These are phyloP conservation scores for Lasioglossum calceatum DNA, from an alignment of 2,888 invertebrate genomes.

Conservation along the genomic window DNA sequence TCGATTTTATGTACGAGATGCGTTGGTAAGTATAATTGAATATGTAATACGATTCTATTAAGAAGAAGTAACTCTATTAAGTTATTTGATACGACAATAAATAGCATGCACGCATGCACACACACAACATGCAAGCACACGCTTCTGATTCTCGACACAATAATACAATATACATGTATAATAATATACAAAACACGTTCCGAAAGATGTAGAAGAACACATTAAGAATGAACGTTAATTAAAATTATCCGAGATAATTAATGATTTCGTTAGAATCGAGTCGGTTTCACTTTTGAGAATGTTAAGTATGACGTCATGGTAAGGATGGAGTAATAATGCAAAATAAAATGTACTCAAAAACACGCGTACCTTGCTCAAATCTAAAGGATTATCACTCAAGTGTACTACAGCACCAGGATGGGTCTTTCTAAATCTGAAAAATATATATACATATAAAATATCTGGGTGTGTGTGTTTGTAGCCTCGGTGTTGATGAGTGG, in stretches of 20 bases:
- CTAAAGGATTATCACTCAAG: conserved; percentile 98
- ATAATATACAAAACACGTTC: conserved; percentile 29
- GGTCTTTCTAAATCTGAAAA: conserved; percentile 94
- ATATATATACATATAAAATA: conserved; percentile 72
- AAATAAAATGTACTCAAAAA: conserved; percentile 75
- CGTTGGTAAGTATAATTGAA: conserved; percentile 22
- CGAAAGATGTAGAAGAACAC: conserved; percentile 32
- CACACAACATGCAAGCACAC: conserved; percentile 75
- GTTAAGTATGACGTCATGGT: conserved; percentile 66
- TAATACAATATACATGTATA: not conserved
- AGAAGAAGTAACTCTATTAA: conserved; percentile 40
- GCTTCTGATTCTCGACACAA: conserved; percentile 57
- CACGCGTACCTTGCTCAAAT: conserved; percentile 94
- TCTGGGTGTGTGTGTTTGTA: conserved; percentile 39
- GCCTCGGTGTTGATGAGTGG: conserved; percentile 20
- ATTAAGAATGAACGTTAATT: conserved; percentile 35
- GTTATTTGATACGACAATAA: conserved; percentile 59
- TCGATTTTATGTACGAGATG: conserved; percentile 13
- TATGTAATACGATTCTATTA: conserved; percentile 20
- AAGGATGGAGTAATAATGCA: conserved; percentile 74
- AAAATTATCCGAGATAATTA: conserved; percentile 42
- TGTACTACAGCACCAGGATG: conserved; percentile 99
- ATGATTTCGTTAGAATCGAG: conserved; percentile 23
- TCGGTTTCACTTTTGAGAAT: conserved; percentile 52
- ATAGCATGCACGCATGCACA: conserved; percentile 73